Conservation (phyloP, 2,888 invertebrate species). For the Heterodera filipjevi region DNA sequence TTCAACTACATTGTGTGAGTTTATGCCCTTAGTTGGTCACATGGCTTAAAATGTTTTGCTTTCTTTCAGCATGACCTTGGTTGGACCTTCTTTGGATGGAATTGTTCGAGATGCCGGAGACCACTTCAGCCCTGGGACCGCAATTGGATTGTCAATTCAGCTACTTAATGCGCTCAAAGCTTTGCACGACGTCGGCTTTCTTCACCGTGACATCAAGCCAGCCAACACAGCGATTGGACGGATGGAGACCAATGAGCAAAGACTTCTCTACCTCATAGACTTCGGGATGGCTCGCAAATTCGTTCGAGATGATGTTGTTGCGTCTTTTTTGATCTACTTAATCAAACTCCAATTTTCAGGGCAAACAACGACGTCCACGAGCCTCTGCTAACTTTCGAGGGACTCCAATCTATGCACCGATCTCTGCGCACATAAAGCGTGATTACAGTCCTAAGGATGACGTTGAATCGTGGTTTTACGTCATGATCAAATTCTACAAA, state of each 20-base stretch:
- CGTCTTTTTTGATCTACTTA: background rate
- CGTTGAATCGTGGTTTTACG: conserved; percentile 58
- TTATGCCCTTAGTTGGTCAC: background rate
- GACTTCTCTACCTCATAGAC: conserved; percentile 59
- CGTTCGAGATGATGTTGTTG: background rate
- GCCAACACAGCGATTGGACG: background rate
- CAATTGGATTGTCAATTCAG: no score
- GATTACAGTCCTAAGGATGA: conserved; percentile 52
- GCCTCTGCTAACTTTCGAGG: conserved; percentile 45
- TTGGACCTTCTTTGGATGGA: background rate
- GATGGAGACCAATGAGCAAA: conserved; percentile 45
- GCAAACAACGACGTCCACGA: conserved; percentile 47
- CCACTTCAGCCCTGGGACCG: no score
- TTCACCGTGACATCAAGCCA: conserved; percentile 49
- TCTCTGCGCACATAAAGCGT: conserved; percentile 40
- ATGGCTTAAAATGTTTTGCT: background rate
- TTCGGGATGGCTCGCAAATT: conserved; percentile 49
- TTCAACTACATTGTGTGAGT: conserved; percentile 9
- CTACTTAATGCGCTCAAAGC: conserved; percentile 62
- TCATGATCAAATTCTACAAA: conserved; percentile 46
- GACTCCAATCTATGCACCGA: conserved; percentile 41
- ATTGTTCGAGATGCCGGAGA: background rate
- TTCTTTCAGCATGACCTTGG: conserved; percentile 1
- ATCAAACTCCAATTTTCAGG: conserved; percentile 27
- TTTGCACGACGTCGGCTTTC: conserved; percentile 56